Evolutionary conservation across 2,888 invertebrate genomes (phyloP), one percentile per base, ranked within the genome.

Genomic region (Bellardia pandia): DNA sequence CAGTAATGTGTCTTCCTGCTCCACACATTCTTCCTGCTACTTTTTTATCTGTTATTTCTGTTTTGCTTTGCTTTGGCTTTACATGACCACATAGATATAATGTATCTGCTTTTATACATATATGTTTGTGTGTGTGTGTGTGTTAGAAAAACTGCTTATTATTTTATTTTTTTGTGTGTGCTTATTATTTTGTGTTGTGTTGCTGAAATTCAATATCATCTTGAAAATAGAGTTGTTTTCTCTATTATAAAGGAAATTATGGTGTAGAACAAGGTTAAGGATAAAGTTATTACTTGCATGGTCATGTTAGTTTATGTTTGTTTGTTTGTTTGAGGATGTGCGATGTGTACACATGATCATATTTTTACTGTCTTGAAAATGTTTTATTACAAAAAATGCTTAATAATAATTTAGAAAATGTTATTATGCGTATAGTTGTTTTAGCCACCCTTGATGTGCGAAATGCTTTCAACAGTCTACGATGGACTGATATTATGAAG

Each of bases 221-320:
- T 85, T 42, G 64, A 11, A 71, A 78, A 85, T 80, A 71, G 56
- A 66, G 76, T 71, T 66, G 51, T 71, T 71, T 71, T 51, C 16
- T 23, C 23, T n/a, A 45, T 80, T 66, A 64, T 45, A 64, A 64
- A 45, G 62, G 53, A 86, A 86, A 78, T 82, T 78, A 62, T 76
- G 62, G 68, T 11, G 8, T 42, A 75, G 53, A 75, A 83, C 78
- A 86, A 86, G 86, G 86, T 86, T 86, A 86, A 86, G 82, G 86
- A 82, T 86, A 84, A 64, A 75, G 16, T 75, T 76, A 53, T 76
- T 76, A 53, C 66, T 62, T n/a, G 45, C 33, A 30, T 58, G 30
- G 11, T 58, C 56, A 30, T 48, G 48, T 80, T 37, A 40, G 23
- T 33, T 40, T 30, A 71, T 60, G 68, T 48, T 64, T 62, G 53